Base-by-base conservation (phyloP, 2,888 invertebrate species). In the Petrophora chlorosata region DNA sequence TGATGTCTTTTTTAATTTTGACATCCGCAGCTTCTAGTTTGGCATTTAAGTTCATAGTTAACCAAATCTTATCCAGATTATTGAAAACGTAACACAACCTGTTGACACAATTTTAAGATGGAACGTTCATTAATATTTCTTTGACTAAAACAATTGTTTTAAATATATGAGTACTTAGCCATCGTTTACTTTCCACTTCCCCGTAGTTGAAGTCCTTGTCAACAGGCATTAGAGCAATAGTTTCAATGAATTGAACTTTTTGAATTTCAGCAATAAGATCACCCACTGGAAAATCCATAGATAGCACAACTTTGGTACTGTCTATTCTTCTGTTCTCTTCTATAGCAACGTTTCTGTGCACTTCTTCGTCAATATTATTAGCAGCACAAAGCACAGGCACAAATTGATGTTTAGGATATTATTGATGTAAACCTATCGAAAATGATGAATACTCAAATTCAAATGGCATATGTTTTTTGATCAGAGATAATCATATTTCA, bases 331-430 rank as follows among this genome's bases (percentile, higher is more conserved):
- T 70, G 51, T 70, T 76, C 60, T 73, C 57, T 75, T 73, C 67
- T 67, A 52, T 62, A 66, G 71, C 75, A 77, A 77, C 62, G 66
- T 68, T 80, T 81, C 73, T 73, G 69, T 75, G 79, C 85, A 85
- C 85, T 67, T 55, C 66, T 80, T 72, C 73, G 70, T 73, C 76
- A 62, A 71, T 68, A 70, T 72, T 74, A 68, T 73, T 74, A 68
- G 66, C 66, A 69, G 61, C 76, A 79, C 77, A 61, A 47, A 73
- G 80, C 87, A 88, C 86, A 68, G 70, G 80, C 87, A 87, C 87
- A 57, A 59, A 57, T 65, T 68, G 70, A 76, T 85, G 76, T 82
- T 68, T 54, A 66, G 70, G 68, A 29, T 50, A 25, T 63, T 53
- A 53, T 50, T 65, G 59, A 63, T 63, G 56, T 59, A 52, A 61